Base-by-base conservation (phyloP, 2,113 vertebrate species). In the Macrotus californicus region DNA sequence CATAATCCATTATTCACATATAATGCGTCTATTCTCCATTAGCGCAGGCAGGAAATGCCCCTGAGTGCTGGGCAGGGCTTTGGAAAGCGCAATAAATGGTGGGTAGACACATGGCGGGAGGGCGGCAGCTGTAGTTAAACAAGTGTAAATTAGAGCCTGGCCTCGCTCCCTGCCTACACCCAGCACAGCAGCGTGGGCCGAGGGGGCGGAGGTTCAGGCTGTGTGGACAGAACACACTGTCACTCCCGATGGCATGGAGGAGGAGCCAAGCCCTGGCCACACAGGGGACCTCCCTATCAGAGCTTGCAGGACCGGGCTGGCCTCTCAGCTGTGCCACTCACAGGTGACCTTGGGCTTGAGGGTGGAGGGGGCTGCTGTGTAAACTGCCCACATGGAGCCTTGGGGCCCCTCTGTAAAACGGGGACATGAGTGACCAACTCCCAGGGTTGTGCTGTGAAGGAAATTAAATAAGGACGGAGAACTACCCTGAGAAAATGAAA, bases 1-100 rank as follows among this genome's bases (percentile, higher is more conserved):
- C 99, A 98, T 99, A 99, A 99, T 99, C 99, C 99, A 99, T 99
- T 99, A 99, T 99, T 99, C 99, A 99, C 99, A 99, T 98, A 99
- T 99, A 99, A 99, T 99, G 99, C 99, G 99, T 99, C 99, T 99
- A 99, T 99, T 99, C 98, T 98, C 98, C 98, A 98, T 99, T 99
- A 98, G 98, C 97, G 97, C 97, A 98, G 98, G 98, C 96, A 98
- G 98, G 95, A 98, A 98, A 98, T 98, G 98, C 98, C 98, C 98
- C 96, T 97, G 98, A 98, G 98, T 98, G 97, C 98, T 97, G 97
- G 98, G 98, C 98, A 98, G 98, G 98, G 98, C 98, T 98, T 98
- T 98, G 97, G 98, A 98, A 98, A 98, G 97, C 96, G 97, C 98
- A 99, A 98, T 98, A 98, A 98, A 98, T 98, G 98, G 96, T 93